phyloP scores from a whole-genome alignment of 2,888 invertebrate genomes.

The Nephrocerus scutellatus region DNA sequence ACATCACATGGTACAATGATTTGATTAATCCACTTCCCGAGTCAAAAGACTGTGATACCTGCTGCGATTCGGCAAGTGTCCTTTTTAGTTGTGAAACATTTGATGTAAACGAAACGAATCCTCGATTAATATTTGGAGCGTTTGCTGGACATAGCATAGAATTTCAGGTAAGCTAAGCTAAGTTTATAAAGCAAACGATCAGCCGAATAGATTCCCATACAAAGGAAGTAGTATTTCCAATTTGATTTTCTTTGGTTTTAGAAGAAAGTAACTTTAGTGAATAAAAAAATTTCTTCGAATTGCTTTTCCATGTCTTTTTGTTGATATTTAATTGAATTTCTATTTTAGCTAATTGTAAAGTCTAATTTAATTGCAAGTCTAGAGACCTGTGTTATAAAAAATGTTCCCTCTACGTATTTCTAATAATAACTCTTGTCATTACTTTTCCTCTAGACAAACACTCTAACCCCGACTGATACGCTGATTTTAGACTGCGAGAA shows the following conservation, averaged over 20 bases:
- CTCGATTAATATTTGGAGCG: conserved; percentile 53
- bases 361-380: too few species aligned
- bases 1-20: conserved; percentile 57
- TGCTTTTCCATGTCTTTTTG: too few species aligned
- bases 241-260: too few species aligned
- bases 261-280: too few species aligned
- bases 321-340: not conserved
- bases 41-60: conserved; percentile 37
- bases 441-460: conserved; percentile 45
- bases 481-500: conserved; percentile 56
- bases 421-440: not conserved
- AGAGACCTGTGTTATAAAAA: too few species aligned
- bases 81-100: conserved; percentile 64
- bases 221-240: too few species aligned
- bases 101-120: conserved; percentile 49
- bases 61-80: conserved; percentile 49
- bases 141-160: conserved; percentile 61
- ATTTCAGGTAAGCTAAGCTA: conserved; percentile 48
- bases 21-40: conserved; percentile 46
- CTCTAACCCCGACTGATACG: conserved; percentile 50
- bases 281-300: too few species aligned
- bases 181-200: too few species aligned
- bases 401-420: not conserved
- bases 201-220: too few species aligned
- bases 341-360: not conserved